Base-by-base conservation (phyloP, 2,113 vertebrate genomes). In the Rhinopomastus cyanomelas region DNA sequence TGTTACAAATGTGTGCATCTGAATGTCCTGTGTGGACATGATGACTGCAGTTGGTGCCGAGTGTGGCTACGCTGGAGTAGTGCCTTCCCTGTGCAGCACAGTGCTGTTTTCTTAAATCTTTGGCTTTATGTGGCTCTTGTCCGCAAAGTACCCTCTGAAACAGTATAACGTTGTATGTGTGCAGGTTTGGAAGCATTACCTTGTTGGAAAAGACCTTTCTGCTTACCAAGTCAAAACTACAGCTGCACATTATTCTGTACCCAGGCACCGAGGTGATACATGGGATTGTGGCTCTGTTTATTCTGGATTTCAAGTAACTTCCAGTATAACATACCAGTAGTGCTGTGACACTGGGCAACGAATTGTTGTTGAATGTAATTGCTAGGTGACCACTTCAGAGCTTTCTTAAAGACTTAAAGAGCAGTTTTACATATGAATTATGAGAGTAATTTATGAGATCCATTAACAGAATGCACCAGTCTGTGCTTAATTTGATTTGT, bases 141-240 rank as follows among this genome's bases (percentile, higher is more conserved):
- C 39, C 39, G 15, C 39, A 42, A 15, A 12, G 39, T 42, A 23
- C 32, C 6, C 20, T 81, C 34, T 74, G 37, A 81, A 89, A 77
- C 4, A 44, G 10, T 2, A 14, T 74, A 16, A 61, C 66, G 51
- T 26, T 37, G 17, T 2, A 0, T 20, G 1, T 52, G 6, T 55
- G 42, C 5, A 48, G 11, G 53, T 65, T 80, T 83, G 32, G 8
- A 67, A 68, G 57, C 3, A 3, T 79, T 67, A 8, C 3, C 8
- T 74, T 88, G 25, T n/a, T 27, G 42, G 32, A 49, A 68, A 30
- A 76, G 48, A 36, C 16, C 3, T 84, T 81, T 37, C 49, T 67
- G 46, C 64, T 81, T 55, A 51, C 36, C 4, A 2, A 27, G 32
- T 59, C 34, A 12, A 30, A 49, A n/a, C n/a, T 79, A n/a, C 20